phyloP scores from a whole-genome alignment of 2,888 invertebrate species.

The Bembecia ichneumoniformis region DNA sequence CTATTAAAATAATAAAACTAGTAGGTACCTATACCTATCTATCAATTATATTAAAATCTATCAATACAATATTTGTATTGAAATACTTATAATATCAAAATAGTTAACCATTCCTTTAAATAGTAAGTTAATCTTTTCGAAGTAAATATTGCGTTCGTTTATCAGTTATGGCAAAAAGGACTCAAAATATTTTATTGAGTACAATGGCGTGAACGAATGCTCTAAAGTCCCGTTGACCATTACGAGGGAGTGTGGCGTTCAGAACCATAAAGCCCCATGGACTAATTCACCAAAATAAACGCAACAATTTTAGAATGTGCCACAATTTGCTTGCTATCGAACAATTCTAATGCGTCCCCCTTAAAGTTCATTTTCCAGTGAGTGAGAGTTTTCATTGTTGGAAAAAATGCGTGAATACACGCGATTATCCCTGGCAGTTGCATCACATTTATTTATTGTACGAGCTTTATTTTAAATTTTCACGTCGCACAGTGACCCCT shows the following conservation, averaged over 20 bases:
- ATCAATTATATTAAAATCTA: too few relatives aligned
- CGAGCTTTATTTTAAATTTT: conserved; percentile 56
- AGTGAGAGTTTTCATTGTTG: too few relatives aligned
- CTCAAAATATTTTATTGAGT: conserved; percentile 13
- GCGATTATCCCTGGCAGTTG: conserved; percentile 29
- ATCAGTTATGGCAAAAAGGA: not conserved
- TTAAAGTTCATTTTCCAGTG: too few relatives aligned
- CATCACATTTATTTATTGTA: conserved; percentile 15
- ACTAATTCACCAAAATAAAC: conserved; percentile 18
- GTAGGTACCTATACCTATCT: too few relatives aligned
- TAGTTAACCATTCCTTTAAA: too few relatives aligned
- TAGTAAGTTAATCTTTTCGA: too few relatives aligned
- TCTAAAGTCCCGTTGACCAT: conserved; percentile 32
- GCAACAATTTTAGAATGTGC: conserved; percentile 3
- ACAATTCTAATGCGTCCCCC: too few relatives aligned
- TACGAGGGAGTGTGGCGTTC: conserved; percentile 30
- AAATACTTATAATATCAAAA: too few relatives aligned
- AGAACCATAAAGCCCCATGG: conserved; percentile 25
- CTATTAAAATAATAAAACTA: too few relatives aligned
- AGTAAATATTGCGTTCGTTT: too few relatives aligned
- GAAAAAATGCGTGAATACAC: conserved; percentile 12
- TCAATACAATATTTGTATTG: too few relatives aligned
- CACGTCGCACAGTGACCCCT: conserved; percentile 32
- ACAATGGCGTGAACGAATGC: conserved; percentile 30
- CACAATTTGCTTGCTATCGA: not conserved